phyloP scores from a whole-genome alignment of 2,888 invertebrate species.

The Tachina lurida region DNA sequence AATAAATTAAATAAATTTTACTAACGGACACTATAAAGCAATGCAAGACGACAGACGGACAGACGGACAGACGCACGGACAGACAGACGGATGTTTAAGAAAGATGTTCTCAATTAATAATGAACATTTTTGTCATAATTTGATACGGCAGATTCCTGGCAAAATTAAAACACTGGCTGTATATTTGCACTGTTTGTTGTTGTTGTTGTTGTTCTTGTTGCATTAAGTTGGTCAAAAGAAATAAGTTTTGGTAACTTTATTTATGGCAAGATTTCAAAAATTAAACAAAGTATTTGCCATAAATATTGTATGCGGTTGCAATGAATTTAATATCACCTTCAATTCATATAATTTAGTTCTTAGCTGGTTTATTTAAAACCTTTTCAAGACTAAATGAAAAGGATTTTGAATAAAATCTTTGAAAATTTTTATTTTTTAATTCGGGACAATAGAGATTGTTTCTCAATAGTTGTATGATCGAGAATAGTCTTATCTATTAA shows the following conservation, averaged over 20 bases:
- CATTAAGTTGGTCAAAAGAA: constrained; percentile 32
- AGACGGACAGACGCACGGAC: not conserved
- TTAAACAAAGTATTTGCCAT: not conserved
- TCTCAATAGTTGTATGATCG: too few species aligned
- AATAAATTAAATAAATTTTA: constrained; percentile 44
- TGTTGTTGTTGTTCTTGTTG: not conserved
- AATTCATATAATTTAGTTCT: not conserved
- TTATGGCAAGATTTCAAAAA: constrained; percentile 49
- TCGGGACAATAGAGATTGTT: too few species aligned
- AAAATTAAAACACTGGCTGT: constrained; percentile 21
- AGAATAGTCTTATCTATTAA: too few species aligned
- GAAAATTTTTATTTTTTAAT: too few species aligned
- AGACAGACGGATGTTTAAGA: constrained; percentile 64
- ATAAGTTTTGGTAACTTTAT: constrained; percentile 19
- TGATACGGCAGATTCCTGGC: constrained; percentile 69
- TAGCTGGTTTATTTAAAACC: not conserved
- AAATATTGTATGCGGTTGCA: not conserved
- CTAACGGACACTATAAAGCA: constrained; percentile 24
- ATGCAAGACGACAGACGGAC: not conserved
- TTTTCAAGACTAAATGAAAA: too few species aligned
- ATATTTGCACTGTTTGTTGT: not conserved
- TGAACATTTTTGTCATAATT: constrained; percentile 74
- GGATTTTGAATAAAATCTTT: too few species aligned
- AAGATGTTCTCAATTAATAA: constrained; percentile 75
- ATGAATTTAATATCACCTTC: not conserved